Evolutionary conservation across 64 coral and sea anemone species (phyloP).

Genomic region (Montipora cactus): DNA sequence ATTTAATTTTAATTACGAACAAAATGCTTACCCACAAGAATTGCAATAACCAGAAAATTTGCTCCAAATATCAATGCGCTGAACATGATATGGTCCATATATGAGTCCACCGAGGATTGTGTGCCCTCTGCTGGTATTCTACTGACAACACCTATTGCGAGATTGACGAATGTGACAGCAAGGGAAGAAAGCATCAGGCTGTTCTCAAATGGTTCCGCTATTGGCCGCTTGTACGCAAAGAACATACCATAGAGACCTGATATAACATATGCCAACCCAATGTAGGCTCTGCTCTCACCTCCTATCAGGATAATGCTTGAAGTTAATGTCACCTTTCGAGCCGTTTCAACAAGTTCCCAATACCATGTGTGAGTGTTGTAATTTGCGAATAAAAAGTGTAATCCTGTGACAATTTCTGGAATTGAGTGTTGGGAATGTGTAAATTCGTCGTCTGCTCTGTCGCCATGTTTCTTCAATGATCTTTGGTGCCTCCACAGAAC

Average conservation of each 20-base stretch:
- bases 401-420: not conserved
- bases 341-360: conserved; percentile 21
- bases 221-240: not conserved
- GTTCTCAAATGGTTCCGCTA: not conserved
- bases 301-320: not conserved
- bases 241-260: not conserved
- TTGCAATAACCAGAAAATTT: too few species aligned
- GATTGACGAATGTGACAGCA: not conserved
- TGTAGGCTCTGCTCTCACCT: not conserved
- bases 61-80: too few species aligned
- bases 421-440: not conserved
- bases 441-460: not conserved
- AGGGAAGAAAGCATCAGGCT: not conserved
- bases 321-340: not conserved
- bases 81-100: too few species aligned
- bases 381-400: not conserved
- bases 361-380: not conserved
- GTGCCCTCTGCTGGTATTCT: too few species aligned
- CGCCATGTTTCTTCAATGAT: not conserved
- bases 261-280: not conserved
- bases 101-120: too few species aligned
- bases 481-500: not conserved
- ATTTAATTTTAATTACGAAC: too few species aligned
- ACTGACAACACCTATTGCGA: not conserved
- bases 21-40: too few species aligned